Evolutionary conservation across 2,888 invertebrate species (phyloP).

Genomic region (Eurytoma californica): DNA sequence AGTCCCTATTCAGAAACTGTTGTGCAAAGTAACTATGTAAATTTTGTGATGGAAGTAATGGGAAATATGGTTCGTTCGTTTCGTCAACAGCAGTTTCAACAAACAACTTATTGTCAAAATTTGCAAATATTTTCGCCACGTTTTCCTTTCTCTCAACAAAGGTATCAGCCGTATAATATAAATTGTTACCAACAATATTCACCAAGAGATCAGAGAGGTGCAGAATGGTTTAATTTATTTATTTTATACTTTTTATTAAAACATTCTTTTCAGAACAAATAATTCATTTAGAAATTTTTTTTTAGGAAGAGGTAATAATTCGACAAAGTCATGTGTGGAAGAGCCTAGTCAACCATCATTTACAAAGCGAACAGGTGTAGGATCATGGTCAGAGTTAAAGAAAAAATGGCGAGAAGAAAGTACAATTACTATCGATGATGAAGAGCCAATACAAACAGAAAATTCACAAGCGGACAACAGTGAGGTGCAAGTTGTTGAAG

Average conservation of each 20-base stretch:
- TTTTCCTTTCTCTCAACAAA: conserved; percentile 19
- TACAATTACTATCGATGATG: conserved; percentile 72
- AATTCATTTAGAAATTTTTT: not conserved
- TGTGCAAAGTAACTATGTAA: conserved; percentile 51
- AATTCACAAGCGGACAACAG: conserved; percentile 56
- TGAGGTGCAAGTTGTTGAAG: conserved; percentile 68
- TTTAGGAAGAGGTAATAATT: conserved; percentile 22
- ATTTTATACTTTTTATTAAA: not conserved
- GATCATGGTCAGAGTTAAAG: conserved; percentile 70
- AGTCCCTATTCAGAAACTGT: conserved; percentile 43
- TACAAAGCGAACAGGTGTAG: conserved; percentile 61
- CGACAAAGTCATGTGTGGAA: not conserved
- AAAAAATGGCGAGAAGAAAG: conserved; percentile 70
- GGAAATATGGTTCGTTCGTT: conserved; percentile 51
- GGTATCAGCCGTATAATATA: conserved; percentile 39
- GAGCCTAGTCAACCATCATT: conserved; percentile 60
- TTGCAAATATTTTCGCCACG: conserved; percentile 37
- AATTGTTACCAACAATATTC: conserved; percentile 12
- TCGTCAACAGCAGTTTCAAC: conserved; percentile 54
- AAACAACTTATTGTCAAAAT: conserved; percentile 54
- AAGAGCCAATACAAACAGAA: conserved; percentile 61
- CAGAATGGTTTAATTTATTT: not conserved
- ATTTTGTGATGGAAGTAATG: conserved; percentile 56
- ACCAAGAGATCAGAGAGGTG: conserved; percentile 37
- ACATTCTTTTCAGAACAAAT: not conserved